Percentiles rank a stretch among this genome's conserved stretches.
phyloP scores from a whole-genome alignment of 2,797 vertebrate genomes.

The Phoebastria nigripes region DNA sequence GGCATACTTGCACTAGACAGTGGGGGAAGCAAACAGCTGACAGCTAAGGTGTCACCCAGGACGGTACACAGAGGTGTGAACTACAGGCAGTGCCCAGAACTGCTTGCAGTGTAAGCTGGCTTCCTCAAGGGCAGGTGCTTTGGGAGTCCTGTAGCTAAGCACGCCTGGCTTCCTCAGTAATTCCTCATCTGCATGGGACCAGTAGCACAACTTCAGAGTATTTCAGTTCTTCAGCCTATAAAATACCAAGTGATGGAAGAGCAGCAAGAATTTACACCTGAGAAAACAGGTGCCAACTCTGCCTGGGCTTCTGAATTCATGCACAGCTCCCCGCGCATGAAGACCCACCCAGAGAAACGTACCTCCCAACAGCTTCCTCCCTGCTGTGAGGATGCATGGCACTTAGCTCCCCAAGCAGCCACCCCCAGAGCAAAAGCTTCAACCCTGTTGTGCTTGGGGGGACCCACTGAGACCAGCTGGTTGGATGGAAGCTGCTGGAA shows the following conservation, averaged over 20 bases:
- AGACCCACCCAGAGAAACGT: neutral
- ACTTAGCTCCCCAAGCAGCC: neutral
- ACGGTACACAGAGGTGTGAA: neutral
- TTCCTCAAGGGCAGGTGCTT: neutral
- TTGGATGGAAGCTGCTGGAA: neutral
- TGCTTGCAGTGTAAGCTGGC: neutral
- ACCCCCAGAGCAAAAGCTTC: neutral
- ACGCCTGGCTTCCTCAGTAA: neutral
- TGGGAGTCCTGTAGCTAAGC: neutral
- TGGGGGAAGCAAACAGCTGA: neutral
- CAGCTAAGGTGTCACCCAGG: neutral
- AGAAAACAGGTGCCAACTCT: neutral
- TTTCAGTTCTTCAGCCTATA: neutral
- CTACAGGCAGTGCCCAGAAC: neutral
- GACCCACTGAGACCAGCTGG: neutral
- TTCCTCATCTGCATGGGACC: neutral
- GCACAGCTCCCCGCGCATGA: fast-evolving
- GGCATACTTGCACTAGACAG: neutral
- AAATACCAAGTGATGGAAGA: neutral
- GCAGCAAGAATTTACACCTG: neutral
- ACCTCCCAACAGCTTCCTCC: neutral
- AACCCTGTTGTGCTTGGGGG: neutral
- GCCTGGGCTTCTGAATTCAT: neutral
- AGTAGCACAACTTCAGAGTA: neutral
- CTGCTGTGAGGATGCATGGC: neutral